Evolutionary conservation across 92 coral and sea anemone genomes (phyloP).

Genomic region (Palythoa heliodiscus): DNA sequence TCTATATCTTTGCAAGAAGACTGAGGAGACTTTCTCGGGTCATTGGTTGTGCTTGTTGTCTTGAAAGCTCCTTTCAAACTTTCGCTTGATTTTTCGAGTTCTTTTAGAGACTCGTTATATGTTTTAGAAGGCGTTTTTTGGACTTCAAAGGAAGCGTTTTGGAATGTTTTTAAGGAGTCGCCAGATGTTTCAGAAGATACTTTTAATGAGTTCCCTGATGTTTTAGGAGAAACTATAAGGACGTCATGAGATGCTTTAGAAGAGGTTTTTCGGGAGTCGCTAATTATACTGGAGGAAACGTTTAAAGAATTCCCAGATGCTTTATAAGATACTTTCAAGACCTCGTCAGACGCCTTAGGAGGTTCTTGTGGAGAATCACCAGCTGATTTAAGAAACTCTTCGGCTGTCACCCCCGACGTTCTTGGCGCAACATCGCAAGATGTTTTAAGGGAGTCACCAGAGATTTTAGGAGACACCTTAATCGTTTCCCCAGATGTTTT

Average conservation of each 20-base stretch:
- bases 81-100: conserved; percentile 13
- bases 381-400: background rate
- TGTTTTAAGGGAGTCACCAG: background rate
- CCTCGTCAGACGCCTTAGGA: background rate
- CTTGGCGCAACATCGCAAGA: background rate
- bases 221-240: conserved; percentile 19
- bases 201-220: conserved; percentile 15
- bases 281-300: conserved; percentile 7
- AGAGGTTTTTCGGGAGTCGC: conserved; percentile 19
- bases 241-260: conserved; percentile 34
- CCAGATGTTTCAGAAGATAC: conserved; percentile 34
- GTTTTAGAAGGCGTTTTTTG: conserved; percentile 18
- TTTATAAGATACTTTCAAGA: background rate
- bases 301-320: background rate
- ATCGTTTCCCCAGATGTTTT: background rate
- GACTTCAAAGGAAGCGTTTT: conserved; percentile 27
- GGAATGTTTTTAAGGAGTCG: conserved; percentile 10
- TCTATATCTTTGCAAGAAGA: conserved; percentile 22
- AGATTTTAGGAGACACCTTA: background rate
- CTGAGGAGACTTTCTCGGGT: conserved; percentile 11
- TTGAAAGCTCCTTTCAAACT: conserved; percentile 18
- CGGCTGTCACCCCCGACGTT: background rate
- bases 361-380: background rate
- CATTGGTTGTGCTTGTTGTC: conserved; percentile 9
- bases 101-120: background rate